A percentile compares a stretch with the other conserved stretches of the same genome.
These are phyloP conservation scores for Philaethria dido DNA, from an alignment of 2,888 invertebrate genomes.

Conservation along the genomic window DNA sequence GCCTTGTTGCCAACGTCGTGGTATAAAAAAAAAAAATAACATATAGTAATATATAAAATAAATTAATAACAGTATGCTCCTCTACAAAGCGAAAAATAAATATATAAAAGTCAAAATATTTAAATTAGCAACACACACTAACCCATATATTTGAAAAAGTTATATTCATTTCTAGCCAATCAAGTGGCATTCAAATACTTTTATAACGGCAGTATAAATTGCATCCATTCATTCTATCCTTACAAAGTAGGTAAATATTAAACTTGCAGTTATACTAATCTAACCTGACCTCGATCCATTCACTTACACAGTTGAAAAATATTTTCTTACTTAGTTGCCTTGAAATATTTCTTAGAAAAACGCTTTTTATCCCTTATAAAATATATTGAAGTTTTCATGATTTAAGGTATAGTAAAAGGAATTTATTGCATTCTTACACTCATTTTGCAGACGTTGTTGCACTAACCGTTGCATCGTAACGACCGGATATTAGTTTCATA, in stretches of 20 bases:
- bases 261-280: slow-evolving; percentile 19
- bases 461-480: background rate
- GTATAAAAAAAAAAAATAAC: too few species aligned
- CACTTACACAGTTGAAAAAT: background rate
- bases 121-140: background rate
- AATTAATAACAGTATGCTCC: too few species aligned
- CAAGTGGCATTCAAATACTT: slow-evolving; percentile 38
- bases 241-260: slow-evolving; percentile 27
- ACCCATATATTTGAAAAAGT: slow-evolving; percentile 36
- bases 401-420: background rate
- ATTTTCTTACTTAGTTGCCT: background rate
- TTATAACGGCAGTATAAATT: slow-evolving; percentile 33
- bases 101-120: background rate
- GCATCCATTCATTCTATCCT: slow-evolving; percentile 27
- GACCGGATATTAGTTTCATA: too few species aligned
- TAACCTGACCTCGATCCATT: slow-evolving; percentile 24
- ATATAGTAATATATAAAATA: too few species aligned
- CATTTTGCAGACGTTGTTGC: background rate
- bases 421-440: background rate
- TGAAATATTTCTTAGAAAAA: background rate
- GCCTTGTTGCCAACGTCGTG: too few species aligned
- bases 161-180: slow-evolving; percentile 37
- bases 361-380: background rate
- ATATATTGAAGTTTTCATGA: background rate
- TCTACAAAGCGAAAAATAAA: background rate